A percentile compares a stretch with the other conserved stretches of the same genome.
These are phyloP conservation scores for Taurulus bubalis DNA, from an alignment of 2,113 vertebrate genomes.

Conservation along the genomic window DNA sequence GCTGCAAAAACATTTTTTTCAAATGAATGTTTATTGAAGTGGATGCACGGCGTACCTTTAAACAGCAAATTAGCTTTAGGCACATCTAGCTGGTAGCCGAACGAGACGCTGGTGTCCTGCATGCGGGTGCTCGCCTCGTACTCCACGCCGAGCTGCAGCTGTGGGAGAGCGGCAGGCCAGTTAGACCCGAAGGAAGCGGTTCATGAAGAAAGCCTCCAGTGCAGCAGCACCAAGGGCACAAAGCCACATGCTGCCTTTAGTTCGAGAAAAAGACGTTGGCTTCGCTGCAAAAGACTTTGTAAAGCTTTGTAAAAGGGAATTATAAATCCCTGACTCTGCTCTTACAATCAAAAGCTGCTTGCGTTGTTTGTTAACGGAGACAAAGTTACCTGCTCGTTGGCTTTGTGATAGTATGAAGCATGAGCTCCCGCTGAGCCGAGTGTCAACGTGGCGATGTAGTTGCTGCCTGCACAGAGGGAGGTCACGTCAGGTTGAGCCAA, in stretches of 20 bases:
- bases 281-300: not conserved
- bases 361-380: too few species aligned
- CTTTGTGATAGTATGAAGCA: constrained; percentile 91
- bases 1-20: too few species aligned
- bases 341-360: not conserved
- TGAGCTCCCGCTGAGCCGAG: constrained; percentile 88
- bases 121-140: constrained; percentile 88
- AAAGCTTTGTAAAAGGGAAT: not conserved
- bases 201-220: not conserved
- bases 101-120: constrained; percentile 90
- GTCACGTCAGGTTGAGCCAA: not conserved
- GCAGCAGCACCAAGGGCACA: not conserved
- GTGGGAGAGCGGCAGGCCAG: constrained; percentile 9
- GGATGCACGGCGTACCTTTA: constrained; percentile 81
- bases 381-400: constrained; percentile 87
- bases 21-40: not conserved
- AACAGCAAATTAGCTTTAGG: constrained; percentile 91
- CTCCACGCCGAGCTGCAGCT: constrained; percentile 92
- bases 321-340: not conserved
- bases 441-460: constrained; percentile 88
- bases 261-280: not conserved
- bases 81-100: constrained; percentile 91
- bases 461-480: constrained; percentile 79
- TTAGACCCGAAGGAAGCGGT: not conserved
- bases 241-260: not conserved